Base-by-base conservation (phyloP, 2,113 vertebrate species). In the Percina caprodes region DNA sequence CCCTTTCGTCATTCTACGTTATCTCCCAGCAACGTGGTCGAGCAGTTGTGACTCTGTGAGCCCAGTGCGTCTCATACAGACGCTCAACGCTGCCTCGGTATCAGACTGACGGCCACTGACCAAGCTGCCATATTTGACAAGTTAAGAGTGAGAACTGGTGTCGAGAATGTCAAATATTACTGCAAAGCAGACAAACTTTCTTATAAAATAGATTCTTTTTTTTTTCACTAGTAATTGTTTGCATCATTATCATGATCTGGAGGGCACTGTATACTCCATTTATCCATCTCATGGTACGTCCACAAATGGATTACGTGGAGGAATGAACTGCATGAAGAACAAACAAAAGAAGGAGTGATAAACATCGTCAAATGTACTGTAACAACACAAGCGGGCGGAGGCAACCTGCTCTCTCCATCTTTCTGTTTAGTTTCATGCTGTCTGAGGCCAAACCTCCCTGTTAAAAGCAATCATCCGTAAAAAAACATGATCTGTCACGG, bases 401-500 rank as follows among this genome's bases (percentile, higher is more conserved):
- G 65, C 0, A 18, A 65, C 51, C 48, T 1, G 39, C n/a, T 60
- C 65, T 18, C 10, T 35, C 48, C 24, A 21, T 48, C 62, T 70
- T 3, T 7, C 9, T 26, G 60, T 81, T 84, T 71, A 65, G 72
- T 9, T 48, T 68, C 66, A 45, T 5, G 56, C 46, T 2, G 49
- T 61, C 49, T 61, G 24, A 39, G 51, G 46, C 62, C 24, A 3
- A 77, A 82, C 14, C 15, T 55, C 58, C 39, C 72, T 19, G 39
- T 39, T 54, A 52, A 66, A 86, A 69, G 33, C 46, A 69, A 26
- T 67, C 69, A 72, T 52, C 75, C 72, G 63, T 78, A 84, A 88
- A 84, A 82, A 88, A 84, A 82, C 79, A 39, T 54, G 71, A 80
- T 63, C 48, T 82, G 90, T 88, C 76, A 90, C 65, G 55, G 35